phyloP scores from a whole-genome alignment of 2,888 invertebrate genomes.

The Sarcophaga carnaria region DNA sequence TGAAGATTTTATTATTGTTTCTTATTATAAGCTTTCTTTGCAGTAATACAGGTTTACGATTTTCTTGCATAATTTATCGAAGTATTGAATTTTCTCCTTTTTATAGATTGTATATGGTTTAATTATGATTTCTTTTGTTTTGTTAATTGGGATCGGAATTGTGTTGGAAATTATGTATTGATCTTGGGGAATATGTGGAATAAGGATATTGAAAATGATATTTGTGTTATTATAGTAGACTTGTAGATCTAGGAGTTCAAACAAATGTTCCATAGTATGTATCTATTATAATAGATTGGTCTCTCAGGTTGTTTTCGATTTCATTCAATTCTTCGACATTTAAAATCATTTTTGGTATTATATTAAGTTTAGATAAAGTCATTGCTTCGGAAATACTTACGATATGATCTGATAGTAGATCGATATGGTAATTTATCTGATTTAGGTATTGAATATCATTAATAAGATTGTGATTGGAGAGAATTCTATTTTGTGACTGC shows the following conservation, averaged over 20 bases:
- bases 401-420: slow-evolving; percentile 11
- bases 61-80: slow-evolving; percentile 11
- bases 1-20: slow-evolving; percentile 15
- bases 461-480: slow-evolving; percentile 12
- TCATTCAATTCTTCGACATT: slow-evolving; percentile 15
- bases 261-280: slow-evolving; percentile 7
- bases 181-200: background rate
- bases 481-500: slow-evolving; percentile 10
- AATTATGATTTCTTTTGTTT: slow-evolving; percentile 14
- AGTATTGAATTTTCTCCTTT: slow-evolving; percentile 5
- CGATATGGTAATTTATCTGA: slow-evolving; percentile 10
- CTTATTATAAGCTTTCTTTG: slow-evolving; percentile 31
- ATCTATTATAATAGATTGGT: background rate
- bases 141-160: slow-evolving; percentile 9
- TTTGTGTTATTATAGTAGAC: slow-evolving; percentile 1
- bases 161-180: too few species aligned
- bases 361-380: slow-evolving; percentile 18
- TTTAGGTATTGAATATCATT: slow-evolving; percentile 21
- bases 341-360: slow-evolving; percentile 30
- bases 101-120: slow-evolving; percentile 25
- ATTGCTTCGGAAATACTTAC: slow-evolving; percentile 41
- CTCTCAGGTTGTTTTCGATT: background rate
- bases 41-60: slow-evolving; percentile 23
- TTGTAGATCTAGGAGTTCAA: slow-evolving; percentile 4
- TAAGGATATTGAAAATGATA: background rate